These are phyloP conservation scores for Montifringilla adamsi DNA, from an alignment of 2,113 vertebrate species.

Conservation along the genomic window DNA sequence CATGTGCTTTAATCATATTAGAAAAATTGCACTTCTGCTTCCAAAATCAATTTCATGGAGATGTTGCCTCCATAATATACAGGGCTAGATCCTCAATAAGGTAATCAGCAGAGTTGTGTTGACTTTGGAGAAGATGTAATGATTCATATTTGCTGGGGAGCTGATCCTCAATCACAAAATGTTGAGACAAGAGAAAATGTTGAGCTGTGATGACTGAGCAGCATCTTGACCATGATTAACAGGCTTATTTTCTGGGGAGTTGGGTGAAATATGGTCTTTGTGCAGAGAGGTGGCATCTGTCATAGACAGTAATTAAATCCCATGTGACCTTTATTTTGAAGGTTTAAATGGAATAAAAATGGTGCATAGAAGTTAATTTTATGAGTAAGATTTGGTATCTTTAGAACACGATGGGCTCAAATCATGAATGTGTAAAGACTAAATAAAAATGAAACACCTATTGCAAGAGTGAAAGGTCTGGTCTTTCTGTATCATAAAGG, in stretches of 20 bases:
- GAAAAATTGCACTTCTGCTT: constrained; percentile 38
- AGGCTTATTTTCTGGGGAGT: background rate
- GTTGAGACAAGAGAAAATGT: background rate
- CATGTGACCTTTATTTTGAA: background rate
- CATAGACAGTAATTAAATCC: constrained; percentile 2
- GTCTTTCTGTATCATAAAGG: background rate
- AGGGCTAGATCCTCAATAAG: constrained; percentile 22
- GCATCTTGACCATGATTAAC: constrained; percentile 17
- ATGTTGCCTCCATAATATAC: background rate
- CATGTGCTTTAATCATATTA: constrained; percentile 29
- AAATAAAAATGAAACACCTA: background rate
- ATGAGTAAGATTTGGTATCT: background rate
- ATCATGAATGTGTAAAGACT: background rate
- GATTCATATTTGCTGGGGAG: constrained; percentile 11
- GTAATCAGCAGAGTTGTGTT: constrained; percentile 13
- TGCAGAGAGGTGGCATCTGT: background rate
- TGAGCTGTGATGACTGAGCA: constrained; percentile 31
- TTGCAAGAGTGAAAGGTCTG: background rate
- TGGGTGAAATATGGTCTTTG: background rate
- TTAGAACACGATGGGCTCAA: background rate
- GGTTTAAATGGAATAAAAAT: background rate
- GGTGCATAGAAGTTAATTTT: background rate
- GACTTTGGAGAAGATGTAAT: constrained; percentile 21
- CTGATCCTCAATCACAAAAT: background rate
- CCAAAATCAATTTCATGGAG: constrained; percentile 50